These are phyloP conservation scores for Chironomus tentans DNA, from an alignment of 2,888 invertebrate genomes.

Conservation along the genomic window DNA sequence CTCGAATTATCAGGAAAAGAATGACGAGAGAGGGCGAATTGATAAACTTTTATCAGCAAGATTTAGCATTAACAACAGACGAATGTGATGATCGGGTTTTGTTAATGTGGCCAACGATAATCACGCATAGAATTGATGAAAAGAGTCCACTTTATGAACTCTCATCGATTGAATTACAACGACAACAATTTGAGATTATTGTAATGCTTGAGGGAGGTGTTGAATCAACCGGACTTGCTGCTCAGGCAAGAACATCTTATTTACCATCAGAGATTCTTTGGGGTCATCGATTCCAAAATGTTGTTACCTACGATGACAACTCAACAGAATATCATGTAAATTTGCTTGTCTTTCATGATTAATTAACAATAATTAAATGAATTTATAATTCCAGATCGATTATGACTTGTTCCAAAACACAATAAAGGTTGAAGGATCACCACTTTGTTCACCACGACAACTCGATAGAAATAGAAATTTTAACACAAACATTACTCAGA, in stretches of 20 bases:
- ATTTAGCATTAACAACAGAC: constrained; percentile 57
- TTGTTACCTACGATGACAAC: constrained; percentile 34
- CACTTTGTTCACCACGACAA: too few species aligned
- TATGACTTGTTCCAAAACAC: too few species aligned
- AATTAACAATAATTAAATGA: too few species aligned
- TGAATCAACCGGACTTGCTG: constrained; percentile 70
- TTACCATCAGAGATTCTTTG: constrained; percentile 69
- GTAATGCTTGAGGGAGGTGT: constrained; percentile 74
- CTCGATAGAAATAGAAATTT: too few species aligned
- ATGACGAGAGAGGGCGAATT: constrained; percentile 81
- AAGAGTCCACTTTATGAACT: constrained; percentile 77
- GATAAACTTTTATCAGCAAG: constrained; percentile 71
- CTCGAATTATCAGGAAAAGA: constrained; percentile 70
- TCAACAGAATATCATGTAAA: too few species aligned
- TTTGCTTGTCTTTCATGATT: too few species aligned
- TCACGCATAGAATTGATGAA: constrained; percentile 77
- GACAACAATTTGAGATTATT: constrained; percentile 73
- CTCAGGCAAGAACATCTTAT: constrained; percentile 67
- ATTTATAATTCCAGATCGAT: too few species aligned
- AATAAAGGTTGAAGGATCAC: too few species aligned
- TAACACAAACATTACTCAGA: too few species aligned
- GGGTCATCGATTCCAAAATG: constrained; percentile 68
- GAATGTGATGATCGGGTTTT: constrained; percentile 76
- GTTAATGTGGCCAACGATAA: constrained; percentile 89
- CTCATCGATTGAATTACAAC: constrained; percentile 70